phyloP scores from a whole-genome alignment of 2,888 invertebrate genomes.

The Ophioninae sp. region DNA sequence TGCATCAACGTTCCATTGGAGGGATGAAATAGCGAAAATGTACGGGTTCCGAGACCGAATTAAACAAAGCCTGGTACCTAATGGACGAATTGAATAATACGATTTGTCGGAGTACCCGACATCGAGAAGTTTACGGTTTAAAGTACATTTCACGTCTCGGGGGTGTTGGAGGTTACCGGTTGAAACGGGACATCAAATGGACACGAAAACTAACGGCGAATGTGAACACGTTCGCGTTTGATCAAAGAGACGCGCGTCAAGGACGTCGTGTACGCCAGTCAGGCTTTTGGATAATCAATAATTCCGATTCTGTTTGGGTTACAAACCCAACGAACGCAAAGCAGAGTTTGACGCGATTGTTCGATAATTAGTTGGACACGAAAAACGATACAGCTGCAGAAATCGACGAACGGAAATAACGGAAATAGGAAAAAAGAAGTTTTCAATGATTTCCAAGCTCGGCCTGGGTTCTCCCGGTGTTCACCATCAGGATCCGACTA shows the following conservation, averaged over 20 bases:
- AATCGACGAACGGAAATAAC: not conserved
- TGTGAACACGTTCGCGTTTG: slow-evolving; percentile 10
- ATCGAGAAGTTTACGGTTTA: slow-evolving; percentile 26
- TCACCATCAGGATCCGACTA: slow-evolving; percentile 32
- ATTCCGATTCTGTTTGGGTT: too few relatives aligned
- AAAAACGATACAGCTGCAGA: not conserved
- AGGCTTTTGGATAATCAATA: not conserved
- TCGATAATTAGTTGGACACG: slow-evolving; percentile 31
- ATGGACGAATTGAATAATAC: slow-evolving; percentile 65
- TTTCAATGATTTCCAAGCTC: not conserved
- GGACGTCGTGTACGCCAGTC: not conserved
- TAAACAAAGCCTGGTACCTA: slow-evolving; percentile 38
- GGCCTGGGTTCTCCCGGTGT: slow-evolving; percentile 27
- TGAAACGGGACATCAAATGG: too few relatives aligned
- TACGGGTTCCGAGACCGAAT: slow-evolving; percentile 15
- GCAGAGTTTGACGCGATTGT: not conserved
- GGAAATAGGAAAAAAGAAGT: not conserved
- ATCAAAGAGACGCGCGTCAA: slow-evolving; percentile 27
- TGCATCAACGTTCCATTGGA: not conserved
- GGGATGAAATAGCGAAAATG: not conserved
- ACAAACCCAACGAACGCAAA: not conserved
- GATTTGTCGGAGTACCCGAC: slow-evolving; percentile 21
- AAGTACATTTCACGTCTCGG: slow-evolving; percentile 21
- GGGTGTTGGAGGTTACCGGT: not conserved
- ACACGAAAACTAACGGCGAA: not conserved